Conservation (phyloP, 2,888 invertebrate genomes). For the Cataglyphis cursor region DNA sequence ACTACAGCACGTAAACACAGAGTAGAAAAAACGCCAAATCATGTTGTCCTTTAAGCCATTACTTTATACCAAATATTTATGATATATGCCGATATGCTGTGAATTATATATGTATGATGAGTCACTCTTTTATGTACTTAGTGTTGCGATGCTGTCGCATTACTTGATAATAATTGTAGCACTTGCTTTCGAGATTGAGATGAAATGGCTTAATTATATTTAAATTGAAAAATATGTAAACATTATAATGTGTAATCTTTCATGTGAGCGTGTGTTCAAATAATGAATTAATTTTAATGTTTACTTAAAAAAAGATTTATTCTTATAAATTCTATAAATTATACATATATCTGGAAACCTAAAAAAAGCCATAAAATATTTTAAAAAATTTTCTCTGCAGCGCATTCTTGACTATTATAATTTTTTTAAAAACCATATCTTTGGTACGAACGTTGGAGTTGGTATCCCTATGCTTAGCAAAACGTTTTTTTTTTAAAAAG, state of each 20-base stretch:
- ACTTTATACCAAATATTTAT: too few relatives aligned
- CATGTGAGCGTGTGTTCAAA: neutral
- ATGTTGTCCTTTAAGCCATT: too few relatives aligned
- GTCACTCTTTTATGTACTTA: too few relatives aligned
- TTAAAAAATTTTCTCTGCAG: neutral
- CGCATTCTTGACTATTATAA: neutral
- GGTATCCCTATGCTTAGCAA: neutral
- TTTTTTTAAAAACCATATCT: neutral
- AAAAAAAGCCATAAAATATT: neutral
- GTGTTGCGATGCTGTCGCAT: too few relatives aligned
- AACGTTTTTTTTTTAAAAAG: neutral
- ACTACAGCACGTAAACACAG: too few relatives aligned
- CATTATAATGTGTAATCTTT: neutral
- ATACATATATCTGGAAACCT: neutral
- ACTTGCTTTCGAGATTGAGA: conserved; percentile 1
- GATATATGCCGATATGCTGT: too few relatives aligned
- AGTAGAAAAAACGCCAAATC: too few relatives aligned
- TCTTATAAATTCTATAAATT: neutral
- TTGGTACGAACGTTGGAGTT: neutral
- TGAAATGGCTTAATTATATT: neutral
- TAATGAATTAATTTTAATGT: neutral
- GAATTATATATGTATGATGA: too few relatives aligned
- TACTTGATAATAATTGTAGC: conserved; percentile 13
- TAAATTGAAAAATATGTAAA: neutral
- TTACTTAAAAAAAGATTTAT: neutral